Evolutionary conservation across 2,888 invertebrate genomes (phyloP), one percentile per base, ranked within the genome.

Genomic region (Liopterus haemorrhoidalis): DNA sequence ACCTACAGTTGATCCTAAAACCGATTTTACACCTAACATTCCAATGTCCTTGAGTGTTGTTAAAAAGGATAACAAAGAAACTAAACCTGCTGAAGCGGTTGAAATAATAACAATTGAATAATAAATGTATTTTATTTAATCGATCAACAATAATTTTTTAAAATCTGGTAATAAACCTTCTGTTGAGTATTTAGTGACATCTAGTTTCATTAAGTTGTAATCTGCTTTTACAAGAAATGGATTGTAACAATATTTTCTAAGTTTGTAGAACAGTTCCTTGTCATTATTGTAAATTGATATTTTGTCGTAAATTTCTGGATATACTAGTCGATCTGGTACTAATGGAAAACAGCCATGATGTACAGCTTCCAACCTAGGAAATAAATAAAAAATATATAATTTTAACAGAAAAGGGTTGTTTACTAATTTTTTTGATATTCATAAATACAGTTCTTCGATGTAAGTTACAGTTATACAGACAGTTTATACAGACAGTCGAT

Each of bases 291-390:
- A 83, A 3, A 81, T 66, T 59, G 78, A 80, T 32, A 72, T 68
- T 30, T 66, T 63, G 41, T 74, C 78, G 66, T 81, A 85, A 46
- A 85, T 74, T 70, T 85, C 85, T 1, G 82, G 82, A 68, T 85
- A 85, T 2, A 81, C 82, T 3, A 85, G 66, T 50, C 71, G 66
- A 53, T 79, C 78, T 4, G 85, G 85, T 39, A 78, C 78, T 18
- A 85, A 63, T 2, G 85, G 84, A 62, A 76, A 77, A 60, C 83
- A 84, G n/a, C 81, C 80, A 50, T 73, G 74, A 53, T 73, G 73
- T 2, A 75, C 73, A n/a, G 82, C 81, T 66, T 85, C 85, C 47
- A 84, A 59, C 74, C 81, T 81, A 57, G 38, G 68, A 63, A 49
- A 40, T 52, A 46, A 56, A 31, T 30, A 8, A 41, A 25, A 32